Evolutionary conservation across 2,797 vertebrate species (phyloP), one percentile per base, ranked within the genome.

Genomic region (Artibeus jamaicensis): DNA sequence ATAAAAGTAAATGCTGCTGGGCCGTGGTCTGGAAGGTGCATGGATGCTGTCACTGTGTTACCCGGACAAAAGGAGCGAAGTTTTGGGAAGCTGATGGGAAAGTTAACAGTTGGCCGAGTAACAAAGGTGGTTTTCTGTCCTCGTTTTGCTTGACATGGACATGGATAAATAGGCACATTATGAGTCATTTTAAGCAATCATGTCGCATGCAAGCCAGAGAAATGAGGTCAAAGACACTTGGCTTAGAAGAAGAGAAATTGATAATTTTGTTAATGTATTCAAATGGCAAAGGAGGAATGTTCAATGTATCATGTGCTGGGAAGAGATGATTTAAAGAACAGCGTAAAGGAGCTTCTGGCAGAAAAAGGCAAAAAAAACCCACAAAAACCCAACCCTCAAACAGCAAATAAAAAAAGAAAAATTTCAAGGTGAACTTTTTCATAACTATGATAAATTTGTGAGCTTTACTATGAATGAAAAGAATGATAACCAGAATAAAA

Each of bases 391-490:
- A n/a, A 65, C 16, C 62, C 32, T 14, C 15, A n/a, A 65, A 68
- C 18, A 68, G 6, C n/a, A 37, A 37, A 68, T 34, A 68, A 53
- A 37, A 78, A 24, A 37, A 15, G 12, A n/a, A 39, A 26, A 19
- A 7, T 59, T 46, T 15, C 53, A 71, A 3, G 37, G 16, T 24
- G 7, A 86, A 78, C 67, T 76, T 82, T 90, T 83, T 26, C 44
- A 57, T 73, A 65, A 85, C 44, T 62, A 14, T 89, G 78, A 55
- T 88, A 71, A 44, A 81, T 50, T 34, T 71, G 21, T 76, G 16
- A 19, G 3, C 29, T 73, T 93, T 77, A 59, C 32, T 24, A n/a
- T 83, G 57, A 93, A 82, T n/a, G 22, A 39, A 91, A 59, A 95
- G 22, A 78, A 85, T 62, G 44, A 74, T 46, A 85, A 84, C 16